Conservation (phyloP, 1,140 invertebrate genomes). For the Glossosoma conforme region DNA sequence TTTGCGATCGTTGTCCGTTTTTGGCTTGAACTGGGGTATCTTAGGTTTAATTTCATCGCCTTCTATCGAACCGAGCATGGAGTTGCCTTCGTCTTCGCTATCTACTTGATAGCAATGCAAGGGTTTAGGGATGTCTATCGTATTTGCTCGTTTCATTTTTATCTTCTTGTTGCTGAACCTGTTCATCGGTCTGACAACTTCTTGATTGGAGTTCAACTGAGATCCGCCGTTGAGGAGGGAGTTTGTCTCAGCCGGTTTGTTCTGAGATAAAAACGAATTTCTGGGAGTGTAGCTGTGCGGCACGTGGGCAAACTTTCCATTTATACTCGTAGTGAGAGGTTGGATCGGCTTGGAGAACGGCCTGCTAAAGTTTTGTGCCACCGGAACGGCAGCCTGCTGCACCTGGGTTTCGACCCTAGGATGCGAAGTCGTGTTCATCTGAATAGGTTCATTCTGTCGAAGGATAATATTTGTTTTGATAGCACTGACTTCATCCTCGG, state of each 20-base stretch:
- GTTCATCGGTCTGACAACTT: constrained; percentile 40
- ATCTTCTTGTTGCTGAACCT: constrained; percentile 65
- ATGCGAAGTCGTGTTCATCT: neutral
- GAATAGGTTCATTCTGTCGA: constrained; percentile 10
- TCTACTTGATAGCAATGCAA: constrained; percentile 50
- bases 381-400: too few species aligned
- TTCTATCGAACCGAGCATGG: constrained; percentile 7
- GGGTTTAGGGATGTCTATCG: constrained; percentile 78
- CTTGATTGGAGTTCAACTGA: too few species aligned
- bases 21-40: constrained; percentile 67
- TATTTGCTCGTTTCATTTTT: constrained; percentile 81
- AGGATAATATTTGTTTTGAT: constrained; percentile 14
- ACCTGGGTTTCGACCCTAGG: neutral
- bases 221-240: neutral
- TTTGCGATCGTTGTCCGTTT: constrained; percentile 79
- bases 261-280: too few species aligned
- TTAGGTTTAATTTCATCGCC: constrained; percentile 35
- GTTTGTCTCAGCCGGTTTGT: too few species aligned
- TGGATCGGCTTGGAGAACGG: constrained; percentile 3
- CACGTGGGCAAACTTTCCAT: constrained; percentile 1
- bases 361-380: too few species aligned
- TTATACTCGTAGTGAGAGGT: constrained; percentile 8
- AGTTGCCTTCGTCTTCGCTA: constrained; percentile 45
- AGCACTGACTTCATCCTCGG: constrained; percentile 12
- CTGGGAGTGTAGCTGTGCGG: constrained; percentile 35